Base-by-base conservation (phyloP, 2,797 vertebrate genomes). In the Anomalospiza imberbis region DNA sequence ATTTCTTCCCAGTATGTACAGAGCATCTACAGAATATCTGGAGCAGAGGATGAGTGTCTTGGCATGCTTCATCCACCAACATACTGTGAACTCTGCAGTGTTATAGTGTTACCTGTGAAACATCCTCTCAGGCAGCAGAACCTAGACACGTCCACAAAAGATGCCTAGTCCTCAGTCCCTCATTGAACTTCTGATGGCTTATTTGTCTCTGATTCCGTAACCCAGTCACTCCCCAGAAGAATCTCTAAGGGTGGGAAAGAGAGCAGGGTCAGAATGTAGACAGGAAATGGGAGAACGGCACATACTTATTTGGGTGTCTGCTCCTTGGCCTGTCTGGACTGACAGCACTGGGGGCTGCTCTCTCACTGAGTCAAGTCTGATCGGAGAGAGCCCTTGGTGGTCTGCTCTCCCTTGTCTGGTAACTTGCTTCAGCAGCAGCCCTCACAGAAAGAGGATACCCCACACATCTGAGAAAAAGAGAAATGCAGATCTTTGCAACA, bases 181-280 rank as follows among this genome's bases (percentile, higher is more conserved):
- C 54, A 7, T 7, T 50, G 63, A 88, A 25, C 26, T 26, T 58
- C 42, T 85, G 29, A 91, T 68, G 40, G 32, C 28, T 74, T 83
- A 50, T 45, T 34, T 77, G 34, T 91, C 68, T 96, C 78, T 93
- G 88, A 95, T 74, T 88, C 84, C 88, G 67, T 79, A 95, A 96
- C 25, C 38, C 45, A 94, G 7, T 91, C 9, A 2, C 40, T 96
- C 95, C 93, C 93, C 36, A 91, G 95, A 94, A 91, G 77, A 71
- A 96, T 95, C 71, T 94, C 44, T 0, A 1, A 95, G 88, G 83
- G 93, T 96, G 93, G 91, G 95, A 96, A 96, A 93, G 80, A 88
- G 45, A 96, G 47, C 63, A 40, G 71, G 71, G 77, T 91, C 77
- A 95, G 89, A 72, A 77, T 68, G 65, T 40, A 91, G 88, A 85